These are phyloP conservation scores for Sebastes iracundus DNA, from an alignment of 2,797 vertebrate genomes.

Conservation along the genomic window DNA sequence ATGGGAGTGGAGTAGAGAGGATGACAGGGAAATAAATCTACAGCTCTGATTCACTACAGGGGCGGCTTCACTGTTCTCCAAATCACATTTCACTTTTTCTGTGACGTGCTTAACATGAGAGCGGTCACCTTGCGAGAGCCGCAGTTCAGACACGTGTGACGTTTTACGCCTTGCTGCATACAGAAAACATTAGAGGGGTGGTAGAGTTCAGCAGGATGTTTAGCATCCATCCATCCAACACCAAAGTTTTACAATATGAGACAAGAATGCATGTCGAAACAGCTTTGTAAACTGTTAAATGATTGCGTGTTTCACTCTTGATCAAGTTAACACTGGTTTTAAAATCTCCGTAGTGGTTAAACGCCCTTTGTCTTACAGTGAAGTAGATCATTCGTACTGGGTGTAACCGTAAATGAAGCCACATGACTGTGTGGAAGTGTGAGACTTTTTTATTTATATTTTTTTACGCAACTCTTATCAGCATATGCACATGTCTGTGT, in stretches of 20 bases:
- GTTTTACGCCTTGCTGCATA: not conserved
- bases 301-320: not conserved
- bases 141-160: not conserved
- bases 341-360: not conserved
- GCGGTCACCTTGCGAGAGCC: constrained; percentile 37
- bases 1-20: constrained; percentile 11
- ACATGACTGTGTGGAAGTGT: constrained; percentile 3
- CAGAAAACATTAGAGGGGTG: not conserved
- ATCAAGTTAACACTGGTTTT: constrained; percentile 9
- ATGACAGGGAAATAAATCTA: not conserved
- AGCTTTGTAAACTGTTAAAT: constrained; percentile 8
- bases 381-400: constrained; percentile 23
- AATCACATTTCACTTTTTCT: constrained; percentile 17
- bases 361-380: not conserved
- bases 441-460: not conserved
- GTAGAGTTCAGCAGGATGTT: constrained; percentile 3
- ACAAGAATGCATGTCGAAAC: not conserved
- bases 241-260: constrained; percentile 1
- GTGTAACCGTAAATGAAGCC: constrained; percentile 29
- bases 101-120: constrained; percentile 16
- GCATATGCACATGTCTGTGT: constrained; percentile 26
- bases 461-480: constrained; percentile 24
- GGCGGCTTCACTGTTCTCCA: constrained; percentile 18
- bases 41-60: constrained; percentile 22
- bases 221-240: not conserved